phyloP scores from a whole-genome alignment of 2,797 vertebrate species.

The Hyperoplus lanceolatus region DNA sequence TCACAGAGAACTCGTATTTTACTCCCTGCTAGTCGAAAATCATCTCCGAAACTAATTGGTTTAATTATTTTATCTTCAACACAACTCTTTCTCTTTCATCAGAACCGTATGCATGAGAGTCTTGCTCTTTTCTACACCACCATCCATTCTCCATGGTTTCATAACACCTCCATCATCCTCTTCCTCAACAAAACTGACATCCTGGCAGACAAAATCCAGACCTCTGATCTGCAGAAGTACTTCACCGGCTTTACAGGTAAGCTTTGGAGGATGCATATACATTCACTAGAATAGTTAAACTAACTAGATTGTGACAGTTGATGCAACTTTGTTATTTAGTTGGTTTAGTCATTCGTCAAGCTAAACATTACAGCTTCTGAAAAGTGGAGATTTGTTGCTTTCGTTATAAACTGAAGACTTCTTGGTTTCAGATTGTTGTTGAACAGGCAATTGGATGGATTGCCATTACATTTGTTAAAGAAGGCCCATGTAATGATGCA shows the following conservation, averaged over 20 bases:
- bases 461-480: not conserved
- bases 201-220: conserved; percentile 86
- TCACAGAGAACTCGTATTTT: not conserved
- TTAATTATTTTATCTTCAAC: conserved; percentile 3
- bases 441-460: not conserved
- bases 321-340: not conserved
- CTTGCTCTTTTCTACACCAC: conserved; percentile 88
- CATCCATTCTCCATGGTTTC: conserved; percentile 87
- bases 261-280: not conserved
- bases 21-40: conserved; percentile 4
- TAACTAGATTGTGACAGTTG: not conserved
- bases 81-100: conserved; percentile 17
- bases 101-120: conserved; percentile 89
- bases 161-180: conserved; percentile 86
- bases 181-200: conserved; percentile 91
- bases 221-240: conserved; percentile 84
- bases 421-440: not conserved
- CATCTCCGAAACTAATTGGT: not conserved
- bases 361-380: not conserved
- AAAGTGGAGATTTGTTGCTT: not conserved
- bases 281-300: not conserved
- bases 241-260: conserved; percentile 83
- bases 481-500: not conserved
- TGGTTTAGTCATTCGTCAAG: not conserved
- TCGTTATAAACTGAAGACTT: not conserved